These are phyloP conservation scores for Nomada lathburiana DNA, from an alignment of 2,888 invertebrate species.

Conservation along the genomic window DNA sequence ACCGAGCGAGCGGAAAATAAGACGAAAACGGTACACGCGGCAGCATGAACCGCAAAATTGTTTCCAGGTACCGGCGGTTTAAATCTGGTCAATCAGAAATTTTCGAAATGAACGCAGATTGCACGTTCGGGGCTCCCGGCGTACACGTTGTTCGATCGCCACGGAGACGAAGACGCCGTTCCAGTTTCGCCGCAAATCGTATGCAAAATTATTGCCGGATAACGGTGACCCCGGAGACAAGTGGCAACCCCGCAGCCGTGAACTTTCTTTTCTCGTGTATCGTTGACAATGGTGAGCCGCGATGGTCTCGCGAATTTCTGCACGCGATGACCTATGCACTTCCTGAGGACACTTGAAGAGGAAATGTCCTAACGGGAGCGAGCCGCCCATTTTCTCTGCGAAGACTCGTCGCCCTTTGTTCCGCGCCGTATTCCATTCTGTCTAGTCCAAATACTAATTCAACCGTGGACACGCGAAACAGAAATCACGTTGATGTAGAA, in stretches of 20 bases:
- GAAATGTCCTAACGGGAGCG: conserved; percentile 77
- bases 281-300: conserved; percentile 76
- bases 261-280: conserved; percentile 70
- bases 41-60: conserved; percentile 21
- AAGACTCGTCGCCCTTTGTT: conserved; percentile 46
- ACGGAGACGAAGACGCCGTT: conserved; percentile 36
- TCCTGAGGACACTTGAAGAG: conserved; percentile 77
- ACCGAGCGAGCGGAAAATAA: background rate
- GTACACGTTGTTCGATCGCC: background rate
- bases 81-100: conserved; percentile 1
- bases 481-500: background rate
- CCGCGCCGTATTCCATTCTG: background rate
- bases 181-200: conserved; percentile 55
- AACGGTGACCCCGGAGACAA: conserved; percentile 76
- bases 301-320: conserved; percentile 73
- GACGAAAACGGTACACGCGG: background rate
- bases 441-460: background rate
- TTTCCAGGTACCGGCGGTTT: background rate
- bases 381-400: conserved; percentile 47
- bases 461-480: conserved; percentile 14
- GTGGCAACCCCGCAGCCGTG: conserved; percentile 72
- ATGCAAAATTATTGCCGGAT: conserved; percentile 61
- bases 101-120: background rate
- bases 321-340: conserved; percentile 80
- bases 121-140: background rate